A percentile compares a stretch with the other conserved stretches of the same genome.
Evolutionary conservation across 2,797 vertebrate genomes (phyloP).

Genomic region (Hoplostethus atlanticus): DNA sequence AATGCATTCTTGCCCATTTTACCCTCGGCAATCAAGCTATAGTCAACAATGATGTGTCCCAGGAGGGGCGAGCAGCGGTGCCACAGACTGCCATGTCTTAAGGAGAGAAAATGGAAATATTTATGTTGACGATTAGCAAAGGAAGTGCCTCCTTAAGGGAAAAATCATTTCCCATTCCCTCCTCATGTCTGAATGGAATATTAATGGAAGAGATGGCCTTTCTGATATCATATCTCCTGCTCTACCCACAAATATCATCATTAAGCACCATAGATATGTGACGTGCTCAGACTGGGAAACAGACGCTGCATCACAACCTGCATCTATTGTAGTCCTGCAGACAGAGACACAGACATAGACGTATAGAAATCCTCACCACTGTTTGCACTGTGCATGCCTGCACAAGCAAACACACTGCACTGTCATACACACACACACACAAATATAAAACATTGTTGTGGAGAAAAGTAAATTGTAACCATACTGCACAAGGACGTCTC

Average conservation of each 20-base stretch:
- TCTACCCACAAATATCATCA: constrained; percentile 59
- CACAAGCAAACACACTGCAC: background rate
- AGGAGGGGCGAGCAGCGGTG: constrained; percentile 16
- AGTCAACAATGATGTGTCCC: constrained; percentile 56
- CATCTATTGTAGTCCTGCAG: constrained; percentile 23
- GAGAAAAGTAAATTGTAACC: background rate
- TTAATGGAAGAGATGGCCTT: constrained; percentile 69
- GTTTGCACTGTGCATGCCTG: constrained; percentile 2
- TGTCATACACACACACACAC: background rate
- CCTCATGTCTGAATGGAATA: constrained; percentile 67
- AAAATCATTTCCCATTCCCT: constrained; percentile 61
- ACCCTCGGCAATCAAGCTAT: constrained; percentile 38
- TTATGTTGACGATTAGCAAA: constrained; percentile 71
- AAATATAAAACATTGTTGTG: constrained; percentile 24
- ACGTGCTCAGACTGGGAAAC: constrained; percentile 29
- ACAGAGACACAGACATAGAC: constrained; percentile 7
- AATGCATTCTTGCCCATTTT: constrained; percentile 44
- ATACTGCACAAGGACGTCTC: constrained; percentile 7
- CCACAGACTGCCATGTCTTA: constrained; percentile 54
- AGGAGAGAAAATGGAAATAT: constrained; percentile 70
- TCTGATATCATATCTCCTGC: constrained; percentile 58
- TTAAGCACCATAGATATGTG: constrained; percentile 46
- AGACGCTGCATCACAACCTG: constrained; percentile 20
- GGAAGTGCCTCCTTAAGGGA: constrained; percentile 61
- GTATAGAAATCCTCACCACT: constrained; percentile 5